These are phyloP conservation scores for Ceratosolen solmsi DNA, from an alignment of 1,140 invertebrate species.

Conservation along the genomic window DNA sequence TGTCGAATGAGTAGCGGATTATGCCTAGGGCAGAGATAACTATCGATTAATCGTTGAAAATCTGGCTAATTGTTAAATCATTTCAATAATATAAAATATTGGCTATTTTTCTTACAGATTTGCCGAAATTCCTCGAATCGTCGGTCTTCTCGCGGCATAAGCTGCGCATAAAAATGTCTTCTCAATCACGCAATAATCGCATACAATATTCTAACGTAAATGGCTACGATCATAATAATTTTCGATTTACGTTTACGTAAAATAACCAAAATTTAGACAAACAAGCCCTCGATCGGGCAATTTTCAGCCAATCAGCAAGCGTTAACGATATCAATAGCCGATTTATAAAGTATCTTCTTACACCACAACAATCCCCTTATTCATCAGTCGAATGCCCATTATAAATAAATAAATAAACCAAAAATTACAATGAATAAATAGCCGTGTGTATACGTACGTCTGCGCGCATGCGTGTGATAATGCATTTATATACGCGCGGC, in stretches of 20 bases:
- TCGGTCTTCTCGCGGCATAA: not conserved
- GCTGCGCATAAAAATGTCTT: constrained; percentile 6
- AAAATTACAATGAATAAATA: too few species aligned
- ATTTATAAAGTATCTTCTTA: too few species aligned
- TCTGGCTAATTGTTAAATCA: constrained; percentile 4
- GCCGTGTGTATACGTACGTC: not conserved
- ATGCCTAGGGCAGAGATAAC: too few species aligned
- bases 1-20: too few species aligned
- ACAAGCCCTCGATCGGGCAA: too few species aligned
- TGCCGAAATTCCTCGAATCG: not conserved
- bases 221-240: not conserved
- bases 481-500: not conserved
- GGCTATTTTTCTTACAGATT: not conserved
- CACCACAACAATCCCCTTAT: not conserved
- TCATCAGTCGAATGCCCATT: not conserved
- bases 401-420: too few species aligned
- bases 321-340: too few species aligned
- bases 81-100: not conserved
- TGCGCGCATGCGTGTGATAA: not conserved
- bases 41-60: not conserved
- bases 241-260: constrained; percentile 19
- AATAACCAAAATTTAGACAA: constrained; percentile 3
- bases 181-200: not conserved
- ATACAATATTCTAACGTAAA: not conserved
- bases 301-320: too few species aligned